Evolutionary conservation across 2,113 vertebrate genomes (phyloP).

Genomic region (Ellobius talpinus): DNA sequence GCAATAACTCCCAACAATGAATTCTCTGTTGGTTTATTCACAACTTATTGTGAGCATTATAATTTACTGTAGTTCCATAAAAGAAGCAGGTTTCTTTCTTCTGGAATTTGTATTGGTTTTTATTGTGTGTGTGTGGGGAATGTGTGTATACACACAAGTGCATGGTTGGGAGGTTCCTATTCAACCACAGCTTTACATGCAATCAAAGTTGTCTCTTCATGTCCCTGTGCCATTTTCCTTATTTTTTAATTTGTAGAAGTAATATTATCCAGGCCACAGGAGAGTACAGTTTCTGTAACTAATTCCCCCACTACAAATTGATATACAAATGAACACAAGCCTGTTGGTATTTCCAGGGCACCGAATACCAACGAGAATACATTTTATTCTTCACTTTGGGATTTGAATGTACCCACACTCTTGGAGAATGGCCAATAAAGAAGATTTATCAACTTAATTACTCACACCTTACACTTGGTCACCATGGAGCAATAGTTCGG

Average conservation of each 20-base stretch:
- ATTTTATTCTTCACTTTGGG: slow-evolving; percentile 59
- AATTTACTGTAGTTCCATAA: slow-evolving; percentile 24
- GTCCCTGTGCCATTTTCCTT: slow-evolving; percentile 54
- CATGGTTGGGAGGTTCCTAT: not conserved
- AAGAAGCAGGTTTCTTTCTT: not conserved
- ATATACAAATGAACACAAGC: slow-evolving; percentile 6
- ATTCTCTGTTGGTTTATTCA: not conserved
- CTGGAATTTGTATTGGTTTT: slow-evolving; percentile 24
- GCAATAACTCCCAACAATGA: not conserved
- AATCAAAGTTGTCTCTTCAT: slow-evolving; percentile 36
- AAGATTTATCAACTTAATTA: slow-evolving; percentile 59
- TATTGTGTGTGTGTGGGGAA: not conserved
- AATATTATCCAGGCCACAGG: slow-evolving; percentile 67
- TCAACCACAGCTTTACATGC: not conserved
- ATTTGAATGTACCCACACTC: not conserved
- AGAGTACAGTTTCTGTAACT: slow-evolving; percentile 51
- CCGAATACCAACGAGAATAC: not conserved
- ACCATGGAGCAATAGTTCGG: not conserved
- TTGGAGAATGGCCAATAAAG: slow-evolving; percentile 17
- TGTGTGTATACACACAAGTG: not conserved
- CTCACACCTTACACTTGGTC: not conserved
- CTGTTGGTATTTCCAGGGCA: slow-evolving; percentile 62
- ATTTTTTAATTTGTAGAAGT: slow-evolving; percentile 71
- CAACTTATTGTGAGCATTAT: not conserved
- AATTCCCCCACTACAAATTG: slow-evolving; percentile 51